These are phyloP conservation scores for Danaus melanippus DNA, from an alignment of 1,140 invertebrate species.

Conservation along the genomic window DNA sequence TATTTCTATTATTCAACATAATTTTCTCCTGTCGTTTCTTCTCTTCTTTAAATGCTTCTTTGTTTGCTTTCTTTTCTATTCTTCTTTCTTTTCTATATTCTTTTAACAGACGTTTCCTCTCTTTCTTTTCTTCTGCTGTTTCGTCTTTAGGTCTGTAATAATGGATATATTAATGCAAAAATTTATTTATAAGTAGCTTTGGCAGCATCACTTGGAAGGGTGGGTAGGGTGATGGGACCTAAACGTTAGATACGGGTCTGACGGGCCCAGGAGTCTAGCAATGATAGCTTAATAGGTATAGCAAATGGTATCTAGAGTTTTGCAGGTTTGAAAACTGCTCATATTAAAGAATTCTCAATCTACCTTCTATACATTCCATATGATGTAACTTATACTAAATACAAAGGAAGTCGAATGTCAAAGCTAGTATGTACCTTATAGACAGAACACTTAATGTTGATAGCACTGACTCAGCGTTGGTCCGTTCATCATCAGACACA, in stretches of 20 bases:
- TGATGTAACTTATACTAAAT: no score
- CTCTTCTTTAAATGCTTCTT: slow-evolving; percentile 89
- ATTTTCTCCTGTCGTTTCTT: slow-evolving; percentile 87
- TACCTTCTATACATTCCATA: no score
- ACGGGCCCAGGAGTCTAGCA: no score
- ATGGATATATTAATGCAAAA: slow-evolving; percentile 6
- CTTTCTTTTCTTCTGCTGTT: slow-evolving; percentile 83
- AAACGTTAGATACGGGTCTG: no score
- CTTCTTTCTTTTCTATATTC: slow-evolving; percentile 88
- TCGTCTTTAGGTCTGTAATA: slow-evolving; percentile 83
- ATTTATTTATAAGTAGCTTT: slow-evolving; percentile 1
- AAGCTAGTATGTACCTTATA: slow-evolving; percentile 50
- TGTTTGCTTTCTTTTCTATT: slow-evolving; percentile 90
- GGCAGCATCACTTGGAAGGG: no score
- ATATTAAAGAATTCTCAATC: no score
- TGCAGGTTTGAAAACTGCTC: no score
- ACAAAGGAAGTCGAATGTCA: not conserved
- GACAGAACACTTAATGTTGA: slow-evolving; percentile 81
- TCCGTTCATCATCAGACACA: slow-evolving; percentile 47
- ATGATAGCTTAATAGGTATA: no score
- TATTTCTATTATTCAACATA: slow-evolving; percentile 80
- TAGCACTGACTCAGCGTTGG: slow-evolving; percentile 78
- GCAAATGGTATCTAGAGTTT: no score
- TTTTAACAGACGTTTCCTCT: slow-evolving; percentile 87
- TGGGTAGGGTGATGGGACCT: no score